phyloP scores from a whole-genome alignment of 2,113 vertebrate species.

The Neopipo cinnamomea region DNA sequence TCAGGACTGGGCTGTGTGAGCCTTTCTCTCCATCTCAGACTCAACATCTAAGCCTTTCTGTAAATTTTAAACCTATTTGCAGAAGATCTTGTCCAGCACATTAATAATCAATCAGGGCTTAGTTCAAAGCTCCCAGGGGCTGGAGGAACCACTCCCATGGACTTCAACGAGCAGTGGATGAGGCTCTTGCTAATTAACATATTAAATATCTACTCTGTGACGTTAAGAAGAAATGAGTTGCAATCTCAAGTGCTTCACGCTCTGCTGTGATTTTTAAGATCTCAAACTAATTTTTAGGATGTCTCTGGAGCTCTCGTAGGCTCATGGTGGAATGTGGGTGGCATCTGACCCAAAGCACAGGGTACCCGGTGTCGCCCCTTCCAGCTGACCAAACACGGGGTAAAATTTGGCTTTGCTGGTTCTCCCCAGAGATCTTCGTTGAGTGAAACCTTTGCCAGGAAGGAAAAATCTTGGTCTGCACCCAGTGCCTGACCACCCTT shows the following conservation, averaged over 20 bases:
- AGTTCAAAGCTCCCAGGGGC: neutral
- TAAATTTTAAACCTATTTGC: neutral
- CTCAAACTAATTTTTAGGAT: neutral
- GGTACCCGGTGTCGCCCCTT: neutral
- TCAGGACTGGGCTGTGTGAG: neutral
- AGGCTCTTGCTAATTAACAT: neutral
- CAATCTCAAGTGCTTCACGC: neutral
- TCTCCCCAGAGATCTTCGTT: neutral
- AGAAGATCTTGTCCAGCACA: neutral
- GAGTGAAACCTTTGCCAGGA: neutral
- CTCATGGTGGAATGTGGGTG: rapidly evolving
- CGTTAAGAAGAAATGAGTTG: neutral
- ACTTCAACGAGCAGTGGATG: neutral
- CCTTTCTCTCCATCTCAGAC: neutral
- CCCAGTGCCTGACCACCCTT: too few relatives aligned
- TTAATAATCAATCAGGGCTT: neutral
- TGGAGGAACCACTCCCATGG: neutral
- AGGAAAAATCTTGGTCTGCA: neutral
- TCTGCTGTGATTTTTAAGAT: neutral
- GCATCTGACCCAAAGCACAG: rapidly evolving
- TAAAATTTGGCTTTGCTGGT: neutral
- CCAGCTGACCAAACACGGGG: neutral
- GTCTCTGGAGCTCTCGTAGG: neutral
- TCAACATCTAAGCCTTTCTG: neutral
- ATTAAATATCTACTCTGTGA: neutral